Base-by-base conservation (phyloP, 2,797 vertebrate species). In the Girardinus metallicus region DNA sequence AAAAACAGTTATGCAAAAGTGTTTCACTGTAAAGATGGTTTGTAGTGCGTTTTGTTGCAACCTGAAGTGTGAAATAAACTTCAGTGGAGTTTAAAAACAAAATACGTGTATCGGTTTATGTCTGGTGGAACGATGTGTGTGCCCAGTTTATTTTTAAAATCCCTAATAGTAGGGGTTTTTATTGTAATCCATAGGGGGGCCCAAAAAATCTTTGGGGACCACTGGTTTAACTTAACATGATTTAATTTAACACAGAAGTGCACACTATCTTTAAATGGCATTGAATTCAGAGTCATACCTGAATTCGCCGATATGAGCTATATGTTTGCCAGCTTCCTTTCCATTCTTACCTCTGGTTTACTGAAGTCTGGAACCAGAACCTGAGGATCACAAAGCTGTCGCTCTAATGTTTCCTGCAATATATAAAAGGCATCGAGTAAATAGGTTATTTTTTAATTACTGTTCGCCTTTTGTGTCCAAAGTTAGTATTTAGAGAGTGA, bases 281-380 rank as follows among this genome's bases (percentile, higher is more conserved):
- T 23, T 68, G 23, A 68, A 68, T 68, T 12, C 3, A 41, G 44
- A 72, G 23, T 64, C 11, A 34, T 10, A 44, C 31, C 49, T 70
- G 29, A 31, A 41, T 73, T 23, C 41, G 41, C 0, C 44, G 29
- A n/a, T 75, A 70, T 18, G 41, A 34, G 13, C 70, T 16, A 39
- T 13, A 47, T 4, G 26, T 16, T 29, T 57, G 31, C 21, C 18
- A 5, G 26, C 34, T 81, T 60, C 46, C 18, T 83, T 53, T 31
- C 60, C 75, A 80, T 16, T 80, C 93, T 91, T 80, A 99, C 99
- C 97, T 99, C 97, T 82, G 98, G 97, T 93, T 98, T 99, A 94
- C 98, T 99, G 87, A 97, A 98, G 94, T 99, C 99, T 18, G 96
- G 96, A 87, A 92, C 96, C 80, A 99, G 95, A 80, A 95, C 96